phyloP scores from a whole-genome alignment of 2,113 vertebrate genomes.

The Siniperca chuatsi region DNA sequence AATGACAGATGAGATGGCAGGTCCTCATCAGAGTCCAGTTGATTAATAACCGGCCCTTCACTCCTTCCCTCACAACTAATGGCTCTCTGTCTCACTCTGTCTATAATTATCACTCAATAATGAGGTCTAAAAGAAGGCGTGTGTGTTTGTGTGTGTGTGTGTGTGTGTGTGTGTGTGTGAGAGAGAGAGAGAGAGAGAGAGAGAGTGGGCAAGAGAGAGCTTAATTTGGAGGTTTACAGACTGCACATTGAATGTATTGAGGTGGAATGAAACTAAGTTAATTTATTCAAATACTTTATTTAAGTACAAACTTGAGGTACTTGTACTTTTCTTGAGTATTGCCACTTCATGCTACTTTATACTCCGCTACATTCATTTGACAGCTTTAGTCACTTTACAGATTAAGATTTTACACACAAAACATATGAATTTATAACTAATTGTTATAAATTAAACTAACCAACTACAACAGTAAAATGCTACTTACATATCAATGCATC shows the following conservation, averaged over 20 bases:
- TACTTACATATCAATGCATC: not conserved
- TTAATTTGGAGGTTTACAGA: not conserved
- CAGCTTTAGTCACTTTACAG: not conserved
- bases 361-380: no score
- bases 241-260: not conserved
- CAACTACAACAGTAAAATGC: not conserved
- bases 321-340: not conserved
- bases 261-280: not conserved
- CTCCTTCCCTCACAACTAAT: constrained; percentile 75
- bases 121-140: constrained; percentile 71
- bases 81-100: constrained; percentile 67
- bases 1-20: constrained; percentile 70
- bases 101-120: constrained; percentile 84
- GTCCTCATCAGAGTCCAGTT: constrained; percentile 77
- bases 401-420: not conserved
- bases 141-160: constrained; percentile 19
- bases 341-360: not conserved
- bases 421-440: no score
- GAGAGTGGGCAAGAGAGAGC: not conserved
- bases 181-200: no score
- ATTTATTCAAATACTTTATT: not conserved
- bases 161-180: constrained; percentile 16
- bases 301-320: not conserved
- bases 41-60: constrained; percentile 80
- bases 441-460: no score